phyloP scores from a whole-genome alignment of 2,113 vertebrate species.

The Amphiprion percula region DNA sequence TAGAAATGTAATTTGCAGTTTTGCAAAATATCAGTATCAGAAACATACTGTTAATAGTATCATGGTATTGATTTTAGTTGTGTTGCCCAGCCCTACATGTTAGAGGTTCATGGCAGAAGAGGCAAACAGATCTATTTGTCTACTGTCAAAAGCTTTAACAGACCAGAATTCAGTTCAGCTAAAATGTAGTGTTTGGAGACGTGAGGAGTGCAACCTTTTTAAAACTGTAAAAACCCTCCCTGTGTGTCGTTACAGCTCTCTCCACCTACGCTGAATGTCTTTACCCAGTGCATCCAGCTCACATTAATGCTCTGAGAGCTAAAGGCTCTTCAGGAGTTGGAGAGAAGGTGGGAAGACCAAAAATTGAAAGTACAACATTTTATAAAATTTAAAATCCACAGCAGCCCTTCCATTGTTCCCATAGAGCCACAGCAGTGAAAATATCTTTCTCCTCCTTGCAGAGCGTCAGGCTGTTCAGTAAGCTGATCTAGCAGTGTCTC shows the following conservation, averaged over 20 bases:
- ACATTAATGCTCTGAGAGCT: slow-evolving; percentile 17
- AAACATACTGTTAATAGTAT: neutral
- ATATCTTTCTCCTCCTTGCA: slow-evolving; percentile 1
- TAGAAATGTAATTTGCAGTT: no score
- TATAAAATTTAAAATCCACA: neutral
- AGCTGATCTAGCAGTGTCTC: slow-evolving; percentile 31
- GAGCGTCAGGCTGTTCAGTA: slow-evolving; percentile 31
- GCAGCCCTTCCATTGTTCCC: neutral
- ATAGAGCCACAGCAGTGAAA: neutral
- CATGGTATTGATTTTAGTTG: neutral
- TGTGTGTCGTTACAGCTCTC: neutral
- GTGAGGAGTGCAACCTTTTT: slow-evolving; percentile 6
- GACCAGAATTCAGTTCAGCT: no score
- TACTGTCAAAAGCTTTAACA: no score
- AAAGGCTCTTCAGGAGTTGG: neutral
- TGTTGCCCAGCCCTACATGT: neutral
- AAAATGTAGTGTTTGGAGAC: neutral
- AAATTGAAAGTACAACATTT: neutral
- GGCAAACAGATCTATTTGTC: slow-evolving; percentile 1
- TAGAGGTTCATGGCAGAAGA: neutral
- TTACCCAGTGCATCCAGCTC: slow-evolving; percentile 9
- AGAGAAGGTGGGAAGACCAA: neutral
- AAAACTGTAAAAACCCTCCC: slow-evolving; percentile 6
- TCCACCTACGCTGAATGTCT: slow-evolving; percentile 17
- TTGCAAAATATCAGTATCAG: no score